phyloP scores from a whole-genome alignment of 2,113 vertebrate species.

The Chionodraco myersi region DNA sequence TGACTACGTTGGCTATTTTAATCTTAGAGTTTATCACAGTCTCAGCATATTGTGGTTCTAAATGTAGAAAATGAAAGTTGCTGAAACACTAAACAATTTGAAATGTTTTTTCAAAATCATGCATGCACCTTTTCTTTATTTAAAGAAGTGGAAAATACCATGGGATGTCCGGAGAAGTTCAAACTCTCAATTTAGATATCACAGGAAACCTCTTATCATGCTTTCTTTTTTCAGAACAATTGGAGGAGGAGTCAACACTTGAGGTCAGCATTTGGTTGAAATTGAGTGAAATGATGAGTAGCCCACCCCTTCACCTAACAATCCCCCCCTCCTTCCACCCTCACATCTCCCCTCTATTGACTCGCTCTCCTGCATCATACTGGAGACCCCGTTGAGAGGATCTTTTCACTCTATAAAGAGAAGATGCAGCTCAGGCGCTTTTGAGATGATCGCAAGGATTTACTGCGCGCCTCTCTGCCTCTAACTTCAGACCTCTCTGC shows the following conservation, averaged over 20 bases:
- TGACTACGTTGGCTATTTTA: constrained; percentile 53
- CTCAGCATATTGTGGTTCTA: constrained; percentile 69
- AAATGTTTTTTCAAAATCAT: background rate
- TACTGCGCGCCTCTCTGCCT: constrained; percentile 74
- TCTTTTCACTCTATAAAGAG: constrained; percentile 85
- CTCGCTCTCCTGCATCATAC: constrained; percentile 81
- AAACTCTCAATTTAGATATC: constrained; percentile 8
- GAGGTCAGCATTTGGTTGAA: constrained; percentile 80
- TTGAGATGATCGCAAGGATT: constrained; percentile 83
- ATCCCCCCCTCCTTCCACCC: constrained; percentile 33
- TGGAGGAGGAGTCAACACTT: constrained; percentile 60
- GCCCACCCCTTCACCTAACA: constrained; percentile 77
- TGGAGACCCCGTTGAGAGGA: constrained; percentile 85
- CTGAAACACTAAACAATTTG: constrained; percentile 49
- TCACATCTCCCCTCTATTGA: constrained; percentile 66
- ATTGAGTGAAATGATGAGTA: constrained; percentile 79
- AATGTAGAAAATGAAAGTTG: constrained; percentile 43
- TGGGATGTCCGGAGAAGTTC: background rate
- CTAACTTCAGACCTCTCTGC: constrained; percentile 70
- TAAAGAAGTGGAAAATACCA: background rate
- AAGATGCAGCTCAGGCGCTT: constrained; percentile 80
- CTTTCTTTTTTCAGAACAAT: constrained; percentile 53
- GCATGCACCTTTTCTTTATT: constrained; percentile 4
- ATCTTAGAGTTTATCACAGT: constrained; percentile 69
- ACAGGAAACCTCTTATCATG: constrained; percentile 21